Evolutionary conservation across 37 sponge, comb jelly and placozoan species (phyloP), one percentile per base, ranked within the genome.

Genomic region (Lycopodina hypogea): DNA sequence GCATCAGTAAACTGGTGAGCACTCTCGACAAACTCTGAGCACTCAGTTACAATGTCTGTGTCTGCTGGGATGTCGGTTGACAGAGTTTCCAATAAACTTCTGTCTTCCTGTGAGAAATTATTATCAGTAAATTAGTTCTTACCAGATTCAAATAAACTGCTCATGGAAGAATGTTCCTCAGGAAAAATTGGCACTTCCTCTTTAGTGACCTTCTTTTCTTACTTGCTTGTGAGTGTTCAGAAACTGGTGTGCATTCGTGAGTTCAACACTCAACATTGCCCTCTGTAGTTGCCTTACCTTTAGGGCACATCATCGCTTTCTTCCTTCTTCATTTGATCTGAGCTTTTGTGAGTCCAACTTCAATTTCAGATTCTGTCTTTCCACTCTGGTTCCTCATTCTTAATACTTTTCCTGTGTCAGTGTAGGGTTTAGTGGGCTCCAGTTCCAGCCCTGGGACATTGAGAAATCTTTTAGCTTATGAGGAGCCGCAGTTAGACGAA

Each of bases 311-410:
- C 57, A 52, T 53, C 3, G 55, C 74, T 36, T 74, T 33, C 57
- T 74, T 42, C 57, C 58, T 56, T 34, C 56, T 19, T 42, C 42
- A 51, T 56, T 48, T 76, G 51, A 29, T 64, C 60, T 53, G 28
- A 21, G 76, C 24, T 12, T 61, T 59, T 1, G 33, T 59, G 48
- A 70, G 71, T 21, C 48, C 9, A 45, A 45, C 9, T 4, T 12
- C 28, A 7, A 29, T 17, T 29, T 60, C 61, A 29, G 24, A 23
- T 60, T 60, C 61, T 12, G 61, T 23, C 61, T 60, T 15, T 28
- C 29, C 61, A 23, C 12, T 28, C 61, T 12, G 17, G 61, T 29
- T 60, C 61, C 61, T 29, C 61, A 3, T 12, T 60, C 61, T 12
- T 12, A 12, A 23, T 60, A 17, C 28, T 15, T 60, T 12, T 7